Percentiles rank a stretch among this genome's conserved stretches.
These are phyloP conservation scores for Schizothorax lantsangensis DNA, from an alignment of 2,797 vertebrate species.

Conservation along the genomic window DNA sequence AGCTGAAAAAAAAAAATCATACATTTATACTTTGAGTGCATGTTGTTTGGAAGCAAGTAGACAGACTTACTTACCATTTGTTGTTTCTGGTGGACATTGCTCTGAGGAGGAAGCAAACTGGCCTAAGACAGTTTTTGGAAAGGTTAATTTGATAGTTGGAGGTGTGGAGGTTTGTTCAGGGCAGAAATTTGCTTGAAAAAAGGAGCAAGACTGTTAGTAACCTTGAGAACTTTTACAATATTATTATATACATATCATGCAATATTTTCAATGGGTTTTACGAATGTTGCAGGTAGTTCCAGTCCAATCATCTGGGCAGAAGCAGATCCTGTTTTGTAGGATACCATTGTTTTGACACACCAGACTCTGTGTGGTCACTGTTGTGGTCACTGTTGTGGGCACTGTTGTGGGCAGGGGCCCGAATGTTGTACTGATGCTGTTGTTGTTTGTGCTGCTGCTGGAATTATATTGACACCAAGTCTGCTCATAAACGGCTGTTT, in stretches of 20 bases:
- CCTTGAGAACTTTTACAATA: not conserved
- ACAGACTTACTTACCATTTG: conserved; percentile 28
- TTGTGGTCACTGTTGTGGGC: too few species aligned
- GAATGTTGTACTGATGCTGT: not conserved
- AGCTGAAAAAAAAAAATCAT: not conserved
- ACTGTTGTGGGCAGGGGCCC: not conserved
- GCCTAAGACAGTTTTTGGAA: conserved; percentile 16
- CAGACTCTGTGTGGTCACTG: not conserved
- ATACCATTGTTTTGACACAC: not conserved
- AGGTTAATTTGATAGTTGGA: not conserved
- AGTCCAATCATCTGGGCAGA: conserved; percentile 17
- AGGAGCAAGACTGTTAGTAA: not conserved
- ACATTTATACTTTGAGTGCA: not conserved
- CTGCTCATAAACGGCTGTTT: conserved; percentile 19
- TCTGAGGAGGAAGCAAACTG: conserved; percentile 16
- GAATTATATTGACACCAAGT: not conserved
- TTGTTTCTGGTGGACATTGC: not conserved
- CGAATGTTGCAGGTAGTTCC: not conserved
- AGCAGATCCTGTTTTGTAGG: not conserved
- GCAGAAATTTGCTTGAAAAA: not conserved
- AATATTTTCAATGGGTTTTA: not conserved
- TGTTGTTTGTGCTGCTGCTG: rapidly evolving
- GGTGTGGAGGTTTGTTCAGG: not conserved
- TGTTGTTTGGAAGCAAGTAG: not conserved
- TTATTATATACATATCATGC: too few species aligned